Evolutionary conservation across 2,113 vertebrate genomes (phyloP), one percentile per base, ranked within the genome.

Genomic region (Halichoeres trimaculatus): DNA sequence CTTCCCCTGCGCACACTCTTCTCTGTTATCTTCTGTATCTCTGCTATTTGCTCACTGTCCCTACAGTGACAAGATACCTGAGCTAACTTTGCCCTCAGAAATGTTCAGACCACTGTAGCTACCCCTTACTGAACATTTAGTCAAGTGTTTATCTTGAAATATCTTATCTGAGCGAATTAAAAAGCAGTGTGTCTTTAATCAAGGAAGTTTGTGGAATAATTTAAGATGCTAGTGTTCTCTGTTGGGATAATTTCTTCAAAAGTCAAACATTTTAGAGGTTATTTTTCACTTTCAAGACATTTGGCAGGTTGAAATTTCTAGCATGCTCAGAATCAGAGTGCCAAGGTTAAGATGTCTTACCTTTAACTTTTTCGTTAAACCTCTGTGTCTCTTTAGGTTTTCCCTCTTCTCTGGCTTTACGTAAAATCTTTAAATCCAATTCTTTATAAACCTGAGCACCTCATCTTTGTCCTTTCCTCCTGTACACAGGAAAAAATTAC

Each of bases 21-120:
- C n/a, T 22, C 7, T 56, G n/a, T 7, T 63, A 22, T 70, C 56
- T 47, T 45, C 43, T 59, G n/a, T 62, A 26, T 80, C 24, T 75
- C 52, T 41, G 56, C 35, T 85, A 75, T 78, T 80, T 82, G 58
- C 74, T 71, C 30, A 38, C 66, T 59, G 74, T 68, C 78, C 41
- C 59, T 17, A 8, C 57, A 14, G 24, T 38, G 53, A 76, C 22
- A 17, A 76, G 76, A 71, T 74, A 52, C 69, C 43, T 55, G 51
- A 59, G 55, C 55, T 64, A 71, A 51, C 69, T 73, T 77, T 53
- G 74, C 60, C 41, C 75, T 60, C 53, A 64, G 60, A 71, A 24
- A 54, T 56, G 51, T 53, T 67, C 51, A 19, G 30, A 63, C 56
- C n/a, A 5, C 45, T 51, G 52, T 48, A 50, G 6, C 48, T 75